Evolutionary conservation across 35 echinoderm and acorn worm genomes (phyloP).

Genomic region (Heliocidaris tuberculata): DNA sequence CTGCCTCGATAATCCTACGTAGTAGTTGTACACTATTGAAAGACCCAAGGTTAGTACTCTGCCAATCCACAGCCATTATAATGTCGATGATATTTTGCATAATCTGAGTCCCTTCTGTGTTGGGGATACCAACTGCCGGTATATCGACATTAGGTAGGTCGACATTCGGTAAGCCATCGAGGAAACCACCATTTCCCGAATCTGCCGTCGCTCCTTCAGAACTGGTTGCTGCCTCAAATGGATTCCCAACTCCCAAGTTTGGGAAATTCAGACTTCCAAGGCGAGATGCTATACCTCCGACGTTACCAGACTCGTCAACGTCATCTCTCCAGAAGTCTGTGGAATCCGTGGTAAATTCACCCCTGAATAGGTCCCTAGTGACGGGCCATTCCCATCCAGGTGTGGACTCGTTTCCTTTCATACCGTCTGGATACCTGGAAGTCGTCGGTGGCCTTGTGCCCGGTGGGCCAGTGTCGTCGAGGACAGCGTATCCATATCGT

Average conservation of each 20-base stretch:
- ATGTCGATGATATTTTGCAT: not conserved
- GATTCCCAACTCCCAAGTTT: not conserved
- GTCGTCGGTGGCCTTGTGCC: not conserved
- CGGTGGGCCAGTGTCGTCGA: not conserved
- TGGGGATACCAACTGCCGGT: not conserved
- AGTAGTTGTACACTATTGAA: not conserved
- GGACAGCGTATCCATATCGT: conserved; percentile 4
- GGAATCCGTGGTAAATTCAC: not conserved
- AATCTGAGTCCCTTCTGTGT: not conserved
- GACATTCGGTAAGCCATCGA: not conserved
- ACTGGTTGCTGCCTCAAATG: not conserved
- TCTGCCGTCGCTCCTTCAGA: not conserved
- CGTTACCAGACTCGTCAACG: not conserved
- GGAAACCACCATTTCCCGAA: not conserved
- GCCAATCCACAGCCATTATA: not conserved
- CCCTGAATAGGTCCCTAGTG: not conserved
- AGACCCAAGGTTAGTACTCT: not conserved
- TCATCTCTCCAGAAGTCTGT: not conserved
- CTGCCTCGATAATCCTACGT: not conserved
- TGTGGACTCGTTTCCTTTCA: not conserved
- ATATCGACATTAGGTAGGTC: not conserved
- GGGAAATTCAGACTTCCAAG: not conserved
- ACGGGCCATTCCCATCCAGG: not conserved
- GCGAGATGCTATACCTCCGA: not conserved
- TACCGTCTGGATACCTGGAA: not conserved